These are phyloP conservation scores for Achroia grisella DNA, from an alignment of 1,140 invertebrate genomes.

Conservation along the genomic window DNA sequence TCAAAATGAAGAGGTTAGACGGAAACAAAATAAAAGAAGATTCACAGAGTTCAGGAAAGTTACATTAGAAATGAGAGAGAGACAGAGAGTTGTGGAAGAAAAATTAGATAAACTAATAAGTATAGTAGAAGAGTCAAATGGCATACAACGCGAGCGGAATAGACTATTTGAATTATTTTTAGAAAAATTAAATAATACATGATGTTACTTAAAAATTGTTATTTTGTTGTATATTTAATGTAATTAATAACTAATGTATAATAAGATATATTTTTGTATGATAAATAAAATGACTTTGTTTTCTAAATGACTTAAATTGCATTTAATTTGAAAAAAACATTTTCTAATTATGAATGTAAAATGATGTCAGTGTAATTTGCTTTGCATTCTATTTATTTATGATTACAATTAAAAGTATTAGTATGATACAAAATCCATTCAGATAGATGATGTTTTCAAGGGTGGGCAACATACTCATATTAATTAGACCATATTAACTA, in stretches of 20 bases:
- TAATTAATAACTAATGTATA: neutral
- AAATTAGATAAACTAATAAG: slow-evolving; percentile 63
- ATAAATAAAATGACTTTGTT: no score
- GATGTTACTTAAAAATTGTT: neutral
- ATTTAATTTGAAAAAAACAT: no score
- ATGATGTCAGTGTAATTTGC: no score
- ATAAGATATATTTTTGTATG: no score
- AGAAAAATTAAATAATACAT: slow-evolving; percentile 28
- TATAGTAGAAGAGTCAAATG: slow-evolving; percentile 65
- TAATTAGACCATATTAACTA: no score
- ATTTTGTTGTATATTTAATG: neutral
- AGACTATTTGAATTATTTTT: slow-evolving; percentile 57
- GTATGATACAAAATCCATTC: no score
- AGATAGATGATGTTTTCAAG: no score
- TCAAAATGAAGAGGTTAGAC: slow-evolving; percentile 40
- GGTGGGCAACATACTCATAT: no score
- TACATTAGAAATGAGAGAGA: slow-evolving; percentile 55
- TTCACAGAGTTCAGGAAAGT: slow-evolving; percentile 56
- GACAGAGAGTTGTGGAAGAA: slow-evolving; percentile 53
- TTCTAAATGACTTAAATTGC: no score
- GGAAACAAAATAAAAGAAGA: slow-evolving; percentile 42
- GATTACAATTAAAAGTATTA: no score
- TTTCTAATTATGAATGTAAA: no score
- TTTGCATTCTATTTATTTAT: no score
- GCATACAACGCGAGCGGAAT: slow-evolving; percentile 58